Percentiles rank a stretch among this genome's conserved stretches.
phyloP scores from a whole-genome alignment of 2,888 invertebrate genomes.

The Sarcophaga subvicina region DNA sequence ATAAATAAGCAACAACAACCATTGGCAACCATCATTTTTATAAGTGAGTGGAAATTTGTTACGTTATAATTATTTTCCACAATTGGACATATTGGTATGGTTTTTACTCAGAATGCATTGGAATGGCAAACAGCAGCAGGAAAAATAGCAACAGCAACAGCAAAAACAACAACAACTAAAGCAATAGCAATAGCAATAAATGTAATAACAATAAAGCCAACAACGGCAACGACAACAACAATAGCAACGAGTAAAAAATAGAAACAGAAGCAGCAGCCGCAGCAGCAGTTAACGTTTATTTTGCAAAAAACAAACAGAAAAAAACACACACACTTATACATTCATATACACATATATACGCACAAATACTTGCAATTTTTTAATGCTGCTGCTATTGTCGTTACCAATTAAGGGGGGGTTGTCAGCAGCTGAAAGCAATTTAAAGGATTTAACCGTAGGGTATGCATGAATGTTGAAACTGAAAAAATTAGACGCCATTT shows the following conservation, averaged over 20 bases:
- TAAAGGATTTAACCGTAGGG: conserved; percentile 49
- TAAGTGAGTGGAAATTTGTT: conserved; percentile 82
- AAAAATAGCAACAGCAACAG: conserved; percentile 14
- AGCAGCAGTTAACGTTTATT: background rate
- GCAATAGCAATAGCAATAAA: background rate
- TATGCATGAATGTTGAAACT: conserved; percentile 20
- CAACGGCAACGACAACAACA: conserved; percentile 61
- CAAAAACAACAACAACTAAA: conserved; percentile 27
- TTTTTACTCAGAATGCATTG: conserved; percentile 69
- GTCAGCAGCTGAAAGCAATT: background rate
- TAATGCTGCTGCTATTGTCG: conserved; percentile 15
- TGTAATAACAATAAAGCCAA: background rate
- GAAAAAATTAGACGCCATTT: conserved; percentile 70
- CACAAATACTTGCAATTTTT: conserved; percentile 29
- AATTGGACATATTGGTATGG: conserved; percentile 82
- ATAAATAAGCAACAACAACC: conserved; percentile 41
- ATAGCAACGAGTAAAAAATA: background rate
- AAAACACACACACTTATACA: background rate
- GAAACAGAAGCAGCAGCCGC: conserved; percentile 48
- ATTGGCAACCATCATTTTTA: conserved; percentile 66
- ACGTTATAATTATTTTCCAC: conserved; percentile 83
- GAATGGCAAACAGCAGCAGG: conserved; percentile 49
- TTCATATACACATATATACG: background rate
- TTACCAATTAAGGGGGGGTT: background rate
- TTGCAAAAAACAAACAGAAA: too few species aligned